Evolutionary conservation across 2,888 invertebrate genomes (phyloP), one percentile per base, ranked within the genome.

Genomic region (Amblyjoppa fuscipennis): DNA sequence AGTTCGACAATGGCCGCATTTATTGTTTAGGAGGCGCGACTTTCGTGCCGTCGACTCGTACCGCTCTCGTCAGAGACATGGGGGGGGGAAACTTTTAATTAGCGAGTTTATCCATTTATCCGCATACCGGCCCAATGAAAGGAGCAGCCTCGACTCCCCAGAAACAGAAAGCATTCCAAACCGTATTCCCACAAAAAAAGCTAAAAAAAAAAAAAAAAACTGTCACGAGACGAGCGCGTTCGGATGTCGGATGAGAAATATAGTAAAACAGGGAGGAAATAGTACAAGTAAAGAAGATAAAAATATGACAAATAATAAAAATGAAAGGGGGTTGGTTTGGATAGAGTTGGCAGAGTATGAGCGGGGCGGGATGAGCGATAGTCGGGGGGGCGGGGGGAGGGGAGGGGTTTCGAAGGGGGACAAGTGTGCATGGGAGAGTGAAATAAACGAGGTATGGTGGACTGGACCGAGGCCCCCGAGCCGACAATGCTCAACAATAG

Each of bases 401-500:
- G 20, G 41, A 51, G 64, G n/a, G 7, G 13, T 64, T 78, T 71
- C 51, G 61, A 83, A 81, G 81, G 81, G 89, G 88, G 88, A 88
- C 88, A 86, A 85, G 90, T 81, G 70, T 75, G 77, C 77, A 80
- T 87, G 84, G 83, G 56, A 77, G 88, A 83, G 90, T 87, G 90
- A 90, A 92, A 92, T 92, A 92, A 91, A 91, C 92, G 92, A 91
- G 91, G 91, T 90, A 90, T 90, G 91, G 90, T 91, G 91, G 90
- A 92, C 92, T 91, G 92, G 92, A 92, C 92, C 90, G 84, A 86
- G 85, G 90, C 89, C 90, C 87, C 90, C 89, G 92, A 91, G 91
- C 90, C 91, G 88, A 92, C 92, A 92, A 92, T 92, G 92, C 91
- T 87, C 90, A 90, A 93, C 93, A 93, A 93, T 93, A 90, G 92